phyloP scores from a whole-genome alignment of 1,140 invertebrate genomes.

The Potamilus streckersoni region DNA sequence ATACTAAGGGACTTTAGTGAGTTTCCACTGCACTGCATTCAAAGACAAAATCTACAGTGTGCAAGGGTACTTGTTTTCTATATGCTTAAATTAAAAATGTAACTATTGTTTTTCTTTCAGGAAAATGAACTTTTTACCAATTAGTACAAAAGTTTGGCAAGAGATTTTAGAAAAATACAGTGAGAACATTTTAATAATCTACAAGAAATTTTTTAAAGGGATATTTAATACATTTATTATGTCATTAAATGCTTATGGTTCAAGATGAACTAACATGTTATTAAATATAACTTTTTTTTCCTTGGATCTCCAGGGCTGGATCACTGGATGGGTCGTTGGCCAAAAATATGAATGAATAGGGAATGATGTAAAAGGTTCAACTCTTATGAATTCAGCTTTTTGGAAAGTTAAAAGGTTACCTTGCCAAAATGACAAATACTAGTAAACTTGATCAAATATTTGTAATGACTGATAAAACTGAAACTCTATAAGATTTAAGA shows the following conservation, averaged over 20 bases:
- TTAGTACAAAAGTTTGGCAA: conserved; percentile 36
- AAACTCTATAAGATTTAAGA: too few relatives aligned
- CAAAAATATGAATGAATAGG: too few relatives aligned
- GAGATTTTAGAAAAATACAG: conserved; percentile 36
- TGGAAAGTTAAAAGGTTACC: too few relatives aligned
- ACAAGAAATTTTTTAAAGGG: not conserved
- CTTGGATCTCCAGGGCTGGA: too few relatives aligned
- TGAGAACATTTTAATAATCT: conserved; percentile 11
- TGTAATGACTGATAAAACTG: too few relatives aligned
- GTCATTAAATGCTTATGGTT: not conserved
- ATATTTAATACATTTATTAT: not conserved
- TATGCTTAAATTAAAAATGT: not conserved
- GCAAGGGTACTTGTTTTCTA: not conserved
- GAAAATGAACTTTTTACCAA: conserved; percentile 31
- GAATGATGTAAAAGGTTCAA: too few relatives aligned
- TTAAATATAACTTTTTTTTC: too few relatives aligned
- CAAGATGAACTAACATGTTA: too few relatives aligned
- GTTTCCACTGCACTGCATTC: not conserved
- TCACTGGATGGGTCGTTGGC: too few relatives aligned
- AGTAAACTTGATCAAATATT: too few relatives aligned
- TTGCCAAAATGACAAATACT: too few relatives aligned
- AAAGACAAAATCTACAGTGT: not conserved
- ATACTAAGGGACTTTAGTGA: not conserved
- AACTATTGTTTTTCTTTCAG: conserved; percentile 16
- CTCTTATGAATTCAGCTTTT: too few relatives aligned